Evolutionary conservation across 2,888 invertebrate genomes (phyloP), one percentile per base, ranked within the genome.

Genomic region (Nesidiocoris tenuis): DNA sequence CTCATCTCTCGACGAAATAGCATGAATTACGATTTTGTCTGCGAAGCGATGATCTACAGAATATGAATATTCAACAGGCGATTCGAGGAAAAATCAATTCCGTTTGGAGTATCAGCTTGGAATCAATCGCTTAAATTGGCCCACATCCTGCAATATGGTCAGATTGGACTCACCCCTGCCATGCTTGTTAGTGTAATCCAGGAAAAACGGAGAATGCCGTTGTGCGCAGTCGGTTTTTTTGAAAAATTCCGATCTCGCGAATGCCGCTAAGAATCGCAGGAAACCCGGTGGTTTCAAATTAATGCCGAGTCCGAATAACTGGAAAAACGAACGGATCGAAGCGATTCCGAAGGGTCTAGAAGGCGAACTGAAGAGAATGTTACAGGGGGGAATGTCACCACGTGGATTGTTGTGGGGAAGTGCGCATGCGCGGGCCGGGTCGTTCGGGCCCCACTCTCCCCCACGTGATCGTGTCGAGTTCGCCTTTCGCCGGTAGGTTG

Each of bases 331-430:
- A 39, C 39, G 39, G 39, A 39, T 7, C 39, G 39, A 39, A 39
- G 39, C 12, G 3, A 7, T 39, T 7, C 39, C 39, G 39, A 39
- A 39, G 39, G 39, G 16, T 16, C 67, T 5, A 67, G 56, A 67
- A 67, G 16, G 18, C 22, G 22, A 56, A 67, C 67, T 67, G 67
- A 67, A 39, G 19, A 9, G 56, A 17, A 17, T 18, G 61, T 18
- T 23, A 70, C 56, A 59, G 56, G 70, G 70, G 59, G 59, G 57
- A 56, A n/a, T 57, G 70, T 57, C 59, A 70, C 70, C 70, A 70
- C 70, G 70, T 70, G 70, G 70, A 70, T 70, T 70, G 70, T 70
- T 70, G 59, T 70, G 24, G 61, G 18, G 59, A 16, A 17, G 19
- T 59, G 70, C 70, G 70, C 70, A 59, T 70, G 61, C 59, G 70